Evolutionary conservation across 2,113 vertebrate species (phyloP), one percentile per base, ranked within the genome.

Genomic region (Platichthys flesus): DNA sequence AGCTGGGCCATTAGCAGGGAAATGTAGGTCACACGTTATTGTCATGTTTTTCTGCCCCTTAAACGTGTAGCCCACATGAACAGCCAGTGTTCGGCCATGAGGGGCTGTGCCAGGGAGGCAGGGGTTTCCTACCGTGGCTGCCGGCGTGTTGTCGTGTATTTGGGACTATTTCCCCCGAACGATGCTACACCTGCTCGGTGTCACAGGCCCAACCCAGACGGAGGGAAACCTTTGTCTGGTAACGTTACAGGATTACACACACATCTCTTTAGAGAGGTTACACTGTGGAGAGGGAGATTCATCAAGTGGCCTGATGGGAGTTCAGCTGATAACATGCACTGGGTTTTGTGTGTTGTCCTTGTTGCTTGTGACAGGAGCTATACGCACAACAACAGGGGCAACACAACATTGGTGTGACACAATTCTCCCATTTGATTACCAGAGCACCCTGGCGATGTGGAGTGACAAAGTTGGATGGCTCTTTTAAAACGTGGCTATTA

Each of bases 141-240:
- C 8, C 37, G 12, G 37, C 37, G 37, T 71, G 20, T 35, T 74
- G 21, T 49, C 9, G 35, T 57, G 13, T 59, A 12, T 70, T 75
- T 28, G 28, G 4, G 31, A 31, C 6, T 31, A 18, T 20, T 67
- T 61, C 35, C 61, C 54, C 23, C 52, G 37, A 73, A 10, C 54
- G 81, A 82, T 78, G 81, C 82, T 86, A 79, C 79, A 89, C 84
- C 83, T 86, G 85, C 73, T 83, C 71, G 15, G 40, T 61, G 73
- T 58, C 67, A 67, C 3, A 82, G 82, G 87, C 82, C 87, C 66
- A 40, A 7, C 31, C 67, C 78, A 74, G 82, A 76, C 74, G 51
- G 63, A 76, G 52, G 58, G 69, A 79, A 81, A 85, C 76, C 89
- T 85, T 91, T 90, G 90, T 91, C 82, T 88, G 79, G 56, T 57